Evolutionary conservation across 2,888 invertebrate species (phyloP).

Genomic region (Sarcophaga subvicina): DNA sequence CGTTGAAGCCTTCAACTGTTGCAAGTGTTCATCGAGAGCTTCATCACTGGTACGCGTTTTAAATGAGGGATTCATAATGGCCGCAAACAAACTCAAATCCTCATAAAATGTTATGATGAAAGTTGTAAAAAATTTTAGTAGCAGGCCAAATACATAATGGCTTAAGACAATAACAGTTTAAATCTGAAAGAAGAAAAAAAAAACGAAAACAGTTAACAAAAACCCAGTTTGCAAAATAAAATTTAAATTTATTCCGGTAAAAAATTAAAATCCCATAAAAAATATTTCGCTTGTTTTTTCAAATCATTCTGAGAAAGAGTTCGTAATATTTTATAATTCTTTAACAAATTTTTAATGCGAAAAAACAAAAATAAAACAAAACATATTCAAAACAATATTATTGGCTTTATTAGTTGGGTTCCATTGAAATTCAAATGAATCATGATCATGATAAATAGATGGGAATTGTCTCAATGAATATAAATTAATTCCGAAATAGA

Average conservation of each 20-base stretch:
- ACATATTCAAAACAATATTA: constrained; percentile 14
- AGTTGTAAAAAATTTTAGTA: constrained; percentile 1
- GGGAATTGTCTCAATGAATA: neutral
- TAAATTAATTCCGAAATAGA: neutral
- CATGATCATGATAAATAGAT: constrained; percentile 31
- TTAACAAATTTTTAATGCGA: constrained; percentile 12
- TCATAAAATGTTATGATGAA: constrained; percentile 6
- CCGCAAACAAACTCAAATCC: neutral
- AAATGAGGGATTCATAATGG: constrained; percentile 71
- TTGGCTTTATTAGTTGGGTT: constrained; percentile 20
- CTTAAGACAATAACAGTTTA: constrained; percentile 26
- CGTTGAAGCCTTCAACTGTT: constrained; percentile 69
- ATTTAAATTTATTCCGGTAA: neutral
- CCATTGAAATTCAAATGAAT: constrained; percentile 45
- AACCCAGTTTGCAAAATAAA: neutral
- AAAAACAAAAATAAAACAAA: neutral
- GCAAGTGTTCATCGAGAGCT: constrained; percentile 76
- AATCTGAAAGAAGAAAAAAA: constrained; percentile 15
- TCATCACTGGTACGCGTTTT: constrained; percentile 75
- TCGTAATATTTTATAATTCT: constrained; percentile 4
- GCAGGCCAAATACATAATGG: constrained; percentile 6
- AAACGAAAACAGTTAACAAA: neutral
- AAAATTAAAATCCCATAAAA: neutral
- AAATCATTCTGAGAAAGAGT: constrained; percentile 3
- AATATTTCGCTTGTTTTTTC: neutral